Base-by-base conservation (phyloP, 2,113 vertebrate species). In the Festucalex cinctus region DNA sequence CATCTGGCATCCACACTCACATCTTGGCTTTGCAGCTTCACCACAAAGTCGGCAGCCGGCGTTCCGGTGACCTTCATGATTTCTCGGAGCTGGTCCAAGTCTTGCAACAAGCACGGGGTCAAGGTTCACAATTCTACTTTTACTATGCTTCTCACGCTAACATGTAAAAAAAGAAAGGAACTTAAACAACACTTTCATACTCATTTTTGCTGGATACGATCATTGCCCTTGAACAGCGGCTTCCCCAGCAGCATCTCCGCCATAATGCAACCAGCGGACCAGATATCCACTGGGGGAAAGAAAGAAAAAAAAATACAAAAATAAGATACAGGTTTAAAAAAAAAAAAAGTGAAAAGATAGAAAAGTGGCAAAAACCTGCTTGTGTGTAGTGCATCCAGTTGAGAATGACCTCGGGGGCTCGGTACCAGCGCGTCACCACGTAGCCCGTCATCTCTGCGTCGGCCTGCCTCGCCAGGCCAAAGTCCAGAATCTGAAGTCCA, bases 221-320 rank as follows among this genome's bases (percentile, higher is more conserved):
- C 97, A 2, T 83, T 98, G 81, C 97, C 97, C 84, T 96, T 98
- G 87, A 99, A 99, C 51, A 99, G 88, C 0, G 93, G 95, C 76
- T 93, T 95, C 46, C 95, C 96, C 0, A 94, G 92, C 69, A 98
- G 93, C 96, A 99, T 98, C 90, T 98, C 97, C 0, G 97, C 97
- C 96, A 98, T 98, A 86, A 99, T 99, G 71, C 97, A 99, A 64
- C 96, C 97, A 51, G 94, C 96, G 0, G 96, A 99, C 97, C 97
- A 99, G 85, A 99, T 96, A 71, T 99, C 97, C 91, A 98, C 97
- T 99, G 90, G 71, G 83, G 80, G 39, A 82, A 14, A 82, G 32
- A 68, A 46, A 24, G 80, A 44, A 82, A 14, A 82, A 36, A 68
- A 46, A 24, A 74, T 9, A 57, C 2, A 10, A 6, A 57, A 16